Evolutionary conservation across 2,113 vertebrate species (phyloP).

Genomic region (Stercorarius parasiticus): DNA sequence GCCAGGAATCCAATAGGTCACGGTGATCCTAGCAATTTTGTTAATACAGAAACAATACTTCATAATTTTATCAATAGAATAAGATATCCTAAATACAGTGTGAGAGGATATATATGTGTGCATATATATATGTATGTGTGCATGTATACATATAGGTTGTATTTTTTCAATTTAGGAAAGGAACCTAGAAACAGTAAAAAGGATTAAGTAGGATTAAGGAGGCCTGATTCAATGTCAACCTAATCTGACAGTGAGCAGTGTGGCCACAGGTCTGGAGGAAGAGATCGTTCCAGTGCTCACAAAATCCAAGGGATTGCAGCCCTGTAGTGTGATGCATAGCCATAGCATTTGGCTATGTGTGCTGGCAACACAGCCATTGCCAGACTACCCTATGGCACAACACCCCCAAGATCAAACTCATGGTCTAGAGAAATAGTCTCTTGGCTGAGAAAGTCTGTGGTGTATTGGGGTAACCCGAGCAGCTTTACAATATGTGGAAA

Average conservation of each 20-base stretch:
- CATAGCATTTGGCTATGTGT: neutral
- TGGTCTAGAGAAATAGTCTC: neutral
- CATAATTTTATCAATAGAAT: neutral
- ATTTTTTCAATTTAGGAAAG: neutral
- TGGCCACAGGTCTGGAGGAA: neutral
- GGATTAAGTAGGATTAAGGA: neutral
- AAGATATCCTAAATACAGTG: neutral
- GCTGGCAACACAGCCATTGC: neutral
- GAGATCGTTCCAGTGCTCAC: fast-evolving
- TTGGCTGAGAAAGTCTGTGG: neutral
- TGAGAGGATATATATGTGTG: neutral
- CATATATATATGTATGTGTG: neutral
- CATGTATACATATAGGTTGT: neutral
- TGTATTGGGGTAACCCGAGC: neutral
- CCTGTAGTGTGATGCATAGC: fast-evolving
- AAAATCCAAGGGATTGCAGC: fast-evolving
- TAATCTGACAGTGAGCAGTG: neutral
- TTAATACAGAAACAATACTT: neutral
- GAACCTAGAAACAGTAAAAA: neutral
- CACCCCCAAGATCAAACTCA: neutral
- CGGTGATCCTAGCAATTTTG: neutral
- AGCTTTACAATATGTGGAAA: neutral
- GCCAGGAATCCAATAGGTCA: fast-evolving
- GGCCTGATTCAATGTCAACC: neutral
- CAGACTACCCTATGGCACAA: neutral